Conservation (phyloP, 2,113 vertebrate species). For the Solenodon paradoxus region DNA sequence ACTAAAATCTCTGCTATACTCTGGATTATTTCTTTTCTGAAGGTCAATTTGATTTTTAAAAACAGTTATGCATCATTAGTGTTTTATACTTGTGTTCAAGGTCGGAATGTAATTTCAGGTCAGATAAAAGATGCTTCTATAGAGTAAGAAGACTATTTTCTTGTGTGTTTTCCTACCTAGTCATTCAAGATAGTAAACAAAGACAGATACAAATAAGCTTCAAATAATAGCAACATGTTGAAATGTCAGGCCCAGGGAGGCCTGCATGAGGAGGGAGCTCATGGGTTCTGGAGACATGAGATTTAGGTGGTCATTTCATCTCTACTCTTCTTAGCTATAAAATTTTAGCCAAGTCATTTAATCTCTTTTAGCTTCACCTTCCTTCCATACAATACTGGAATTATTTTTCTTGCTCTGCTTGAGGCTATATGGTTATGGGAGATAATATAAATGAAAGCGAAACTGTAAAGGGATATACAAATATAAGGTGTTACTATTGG, state of each 20-base stretch:
- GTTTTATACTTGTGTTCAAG: constrained; percentile 20
- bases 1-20: background rate
- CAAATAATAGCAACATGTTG: background rate
- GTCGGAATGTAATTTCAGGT: constrained; percentile 39
- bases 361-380: constrained; percentile 25
- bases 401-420: background rate
- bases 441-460: constrained; percentile 32
- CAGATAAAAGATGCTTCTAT: background rate
- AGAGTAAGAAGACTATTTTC: background rate
- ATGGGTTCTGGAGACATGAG: background rate
- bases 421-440: background rate
- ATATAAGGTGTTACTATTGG: background rate
- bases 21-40: constrained; percentile 22
- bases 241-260: background rate
- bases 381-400: background rate
- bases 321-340: background rate
- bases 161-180: background rate
- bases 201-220: background rate
- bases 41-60: constrained; percentile 41
- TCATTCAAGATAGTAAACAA: constrained; percentile 14
- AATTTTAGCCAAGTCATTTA: constrained; percentile 32
- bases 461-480: background rate
- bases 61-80: background rate
- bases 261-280: background rate
- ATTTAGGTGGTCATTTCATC: background rate